Evolutionary conservation across 2,113 vertebrate genomes (phyloP).

Genomic region (Motacilla alba): DNA sequence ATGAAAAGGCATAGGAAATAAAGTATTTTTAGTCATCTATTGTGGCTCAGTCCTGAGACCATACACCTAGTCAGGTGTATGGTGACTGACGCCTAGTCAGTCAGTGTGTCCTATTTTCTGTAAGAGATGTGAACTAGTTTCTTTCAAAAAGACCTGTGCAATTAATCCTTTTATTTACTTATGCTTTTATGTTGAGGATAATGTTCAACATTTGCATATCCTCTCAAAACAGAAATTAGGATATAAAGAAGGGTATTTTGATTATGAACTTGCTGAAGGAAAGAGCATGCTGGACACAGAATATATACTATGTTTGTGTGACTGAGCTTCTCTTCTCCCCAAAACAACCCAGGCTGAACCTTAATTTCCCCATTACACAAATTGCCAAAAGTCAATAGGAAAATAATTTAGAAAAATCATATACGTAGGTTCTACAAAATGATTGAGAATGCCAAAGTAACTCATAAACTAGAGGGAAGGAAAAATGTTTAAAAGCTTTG

Average conservation of each 20-base stretch:
- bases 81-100: no score
- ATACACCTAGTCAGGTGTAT: no score
- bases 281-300: background rate
- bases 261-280: background rate
- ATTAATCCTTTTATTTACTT: background rate
- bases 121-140: background rate
- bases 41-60: background rate
- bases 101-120: background rate
- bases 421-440: fast-evolving
- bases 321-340: background rate
- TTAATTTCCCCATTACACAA: background rate
- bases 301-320: background rate
- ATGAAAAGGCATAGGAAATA: background rate
- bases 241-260: background rate
- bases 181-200: background rate
- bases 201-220: background rate
- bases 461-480: background rate
- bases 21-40: background rate
- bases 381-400: background rate
- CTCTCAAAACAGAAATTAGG: background rate
- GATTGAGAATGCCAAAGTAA: background rate
- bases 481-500: background rate
- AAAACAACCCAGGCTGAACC: background rate
- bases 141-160: background rate
- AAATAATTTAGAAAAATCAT: background rate